Conservation (phyloP, 2,797 vertebrate genomes). For the Chaetodon trifasciatus region DNA sequence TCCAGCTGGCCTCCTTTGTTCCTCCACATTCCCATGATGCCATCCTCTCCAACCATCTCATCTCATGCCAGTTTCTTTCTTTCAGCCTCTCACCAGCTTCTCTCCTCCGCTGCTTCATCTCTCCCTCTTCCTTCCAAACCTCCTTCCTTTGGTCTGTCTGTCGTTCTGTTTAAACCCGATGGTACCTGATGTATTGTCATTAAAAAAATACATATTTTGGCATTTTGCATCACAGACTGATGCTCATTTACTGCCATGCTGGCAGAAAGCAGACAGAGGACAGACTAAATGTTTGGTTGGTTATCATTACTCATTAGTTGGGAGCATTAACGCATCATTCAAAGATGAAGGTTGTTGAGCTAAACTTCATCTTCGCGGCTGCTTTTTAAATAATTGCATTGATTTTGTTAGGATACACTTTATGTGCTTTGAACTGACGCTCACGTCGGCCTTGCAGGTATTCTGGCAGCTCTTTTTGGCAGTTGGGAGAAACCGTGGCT, state of each 20-base stretch:
- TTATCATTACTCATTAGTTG: not conserved
- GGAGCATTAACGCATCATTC: not conserved
- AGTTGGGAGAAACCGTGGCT: not conserved
- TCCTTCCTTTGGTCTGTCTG: not conserved
- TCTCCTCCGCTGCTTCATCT: not conserved
- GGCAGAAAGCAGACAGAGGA: too few species aligned
- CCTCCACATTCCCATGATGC: constrained; percentile 14
- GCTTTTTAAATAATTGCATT: not conserved
- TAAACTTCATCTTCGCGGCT: too few species aligned
- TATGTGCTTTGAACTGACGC: not conserved
- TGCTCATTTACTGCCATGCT: not conserved
- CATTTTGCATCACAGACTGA: not conserved
- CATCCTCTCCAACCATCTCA: constrained; percentile 8
- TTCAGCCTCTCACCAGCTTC: not conserved
- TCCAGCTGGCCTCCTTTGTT: not conserved
- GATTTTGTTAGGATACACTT: not conserved
- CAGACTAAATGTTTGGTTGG: too few species aligned
- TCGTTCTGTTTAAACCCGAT: not conserved
- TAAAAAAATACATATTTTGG: not conserved
- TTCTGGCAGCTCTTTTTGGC: not conserved
- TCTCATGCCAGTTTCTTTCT: constrained; percentile 9
- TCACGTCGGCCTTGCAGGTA: not conserved
- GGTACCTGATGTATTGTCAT: not conserved
- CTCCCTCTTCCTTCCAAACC: not conserved
- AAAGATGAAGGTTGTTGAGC: not conserved